A percentile compares a stretch with the other conserved stretches of the same genome.
phyloP scores from a whole-genome alignment of 2,888 invertebrate species.

The Lydus trimaculatus region DNA sequence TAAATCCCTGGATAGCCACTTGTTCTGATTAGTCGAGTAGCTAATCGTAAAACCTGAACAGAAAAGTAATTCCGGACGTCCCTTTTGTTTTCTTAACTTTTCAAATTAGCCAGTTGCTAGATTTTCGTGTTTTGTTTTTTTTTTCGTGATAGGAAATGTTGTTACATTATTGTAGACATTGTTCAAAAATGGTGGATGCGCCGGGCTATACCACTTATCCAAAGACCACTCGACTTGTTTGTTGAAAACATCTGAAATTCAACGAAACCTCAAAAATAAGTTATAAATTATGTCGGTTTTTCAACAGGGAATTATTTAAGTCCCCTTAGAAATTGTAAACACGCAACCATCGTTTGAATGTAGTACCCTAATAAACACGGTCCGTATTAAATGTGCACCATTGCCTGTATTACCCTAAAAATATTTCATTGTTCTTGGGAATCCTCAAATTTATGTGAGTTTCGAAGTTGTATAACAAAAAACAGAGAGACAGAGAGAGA shows the following conservation, averaged over 20 bases:
- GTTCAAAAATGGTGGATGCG: constrained; percentile 6
- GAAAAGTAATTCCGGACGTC: constrained; percentile 3
- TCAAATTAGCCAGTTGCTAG: neutral
- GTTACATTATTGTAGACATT: neutral
- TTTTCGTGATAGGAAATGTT: too few relatives aligned
- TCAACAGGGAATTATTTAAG: neutral
- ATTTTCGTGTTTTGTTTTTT: neutral
- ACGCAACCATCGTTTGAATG: neutral
- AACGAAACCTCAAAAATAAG: neutral
- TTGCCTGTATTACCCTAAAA: neutral
- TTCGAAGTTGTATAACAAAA: neutral
- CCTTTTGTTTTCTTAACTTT: neutral
- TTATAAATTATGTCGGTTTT: constrained; percentile 10
- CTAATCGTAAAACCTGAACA: constrained; percentile 35
- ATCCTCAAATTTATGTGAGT: neutral
- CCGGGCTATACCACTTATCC: neutral
- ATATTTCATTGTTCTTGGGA: constrained; percentile 3
- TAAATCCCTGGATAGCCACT: constrained; percentile 37
- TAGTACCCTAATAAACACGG: constrained; percentile 14
- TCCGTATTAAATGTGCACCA: neutral
- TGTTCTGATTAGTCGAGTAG: constrained; percentile 38
- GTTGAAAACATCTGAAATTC: neutral
- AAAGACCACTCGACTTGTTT: too few relatives aligned
- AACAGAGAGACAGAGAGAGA: neutral
- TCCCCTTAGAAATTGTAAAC: neutral